Percentiles rank a stretch among this genome's conserved stretches.
Conservation (phyloP, 2,888 invertebrate genomes). For the Rhingia rostrata region DNA sequence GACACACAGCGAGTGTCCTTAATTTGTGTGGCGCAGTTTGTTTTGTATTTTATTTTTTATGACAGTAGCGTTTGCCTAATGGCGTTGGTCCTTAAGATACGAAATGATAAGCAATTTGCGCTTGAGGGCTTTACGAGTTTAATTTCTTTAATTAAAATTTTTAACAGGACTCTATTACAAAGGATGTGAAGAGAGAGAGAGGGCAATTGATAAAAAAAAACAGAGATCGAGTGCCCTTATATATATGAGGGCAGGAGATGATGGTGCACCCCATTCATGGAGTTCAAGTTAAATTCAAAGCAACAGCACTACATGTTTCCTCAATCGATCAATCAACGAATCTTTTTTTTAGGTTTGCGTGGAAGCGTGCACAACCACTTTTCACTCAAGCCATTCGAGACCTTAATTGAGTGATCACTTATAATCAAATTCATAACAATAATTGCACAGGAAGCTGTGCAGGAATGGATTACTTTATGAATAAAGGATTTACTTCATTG, state of each 20-base stretch:
- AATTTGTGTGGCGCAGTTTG: slow-evolving; percentile 60
- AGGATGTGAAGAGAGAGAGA: background rate
- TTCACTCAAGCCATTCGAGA: slow-evolving; percentile 31
- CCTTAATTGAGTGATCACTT: slow-evolving; percentile 64
- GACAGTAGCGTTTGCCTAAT: slow-evolving; percentile 60
- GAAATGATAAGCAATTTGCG: slow-evolving; percentile 70
- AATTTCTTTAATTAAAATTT: slow-evolving; percentile 71
- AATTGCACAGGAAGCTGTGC: background rate
- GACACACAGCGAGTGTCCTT: slow-evolving; percentile 66
- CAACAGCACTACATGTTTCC: background rate
- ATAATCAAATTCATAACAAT: slow-evolving; percentile 16
- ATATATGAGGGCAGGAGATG: slow-evolving; percentile 14
- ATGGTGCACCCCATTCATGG: background rate
- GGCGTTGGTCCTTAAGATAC: slow-evolving; percentile 61
- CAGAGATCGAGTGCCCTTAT: background rate
- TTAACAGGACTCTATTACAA: slow-evolving; percentile 19
- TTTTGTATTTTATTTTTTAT: slow-evolving; percentile 43
- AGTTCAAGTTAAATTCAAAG: background rate
- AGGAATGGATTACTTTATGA: background rate
- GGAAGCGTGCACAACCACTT: background rate
- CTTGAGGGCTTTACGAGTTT: slow-evolving; percentile 60
- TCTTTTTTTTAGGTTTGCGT: background rate
- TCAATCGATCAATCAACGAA: slow-evolving; percentile 43
- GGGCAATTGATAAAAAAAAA: slow-evolving; percentile 40
- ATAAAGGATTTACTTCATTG: slow-evolving; percentile 1